phyloP scores from a whole-genome alignment of 2,888 invertebrate genomes.

The Gibbula magus region DNA sequence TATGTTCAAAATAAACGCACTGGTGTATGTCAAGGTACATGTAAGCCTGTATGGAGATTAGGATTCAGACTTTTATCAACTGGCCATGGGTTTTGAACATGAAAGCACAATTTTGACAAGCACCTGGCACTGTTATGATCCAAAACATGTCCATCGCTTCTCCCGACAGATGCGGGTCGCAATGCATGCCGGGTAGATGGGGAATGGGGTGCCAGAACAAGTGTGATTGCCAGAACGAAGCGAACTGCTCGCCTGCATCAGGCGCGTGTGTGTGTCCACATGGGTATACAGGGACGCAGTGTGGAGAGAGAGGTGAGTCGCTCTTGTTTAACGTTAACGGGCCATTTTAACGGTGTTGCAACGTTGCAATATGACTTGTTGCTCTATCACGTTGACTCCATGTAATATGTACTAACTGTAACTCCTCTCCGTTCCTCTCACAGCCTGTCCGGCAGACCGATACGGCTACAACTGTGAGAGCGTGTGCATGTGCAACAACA shows the following conservation, averaged over 20 bases:
- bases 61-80: no score
- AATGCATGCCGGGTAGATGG: constrained; percentile 39
- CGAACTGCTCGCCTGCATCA: constrained; percentile 47
- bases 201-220: constrained; percentile 47
- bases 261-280: constrained; percentile 53
- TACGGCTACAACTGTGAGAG: not conserved
- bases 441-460: not conserved
- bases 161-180: constrained; percentile 35
- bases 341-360: not conserved
- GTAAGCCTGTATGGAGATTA: no score
- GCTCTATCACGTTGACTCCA: not conserved
- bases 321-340: not conserved
- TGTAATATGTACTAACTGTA: not conserved
- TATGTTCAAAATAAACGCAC: no score
- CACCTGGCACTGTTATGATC: no score
- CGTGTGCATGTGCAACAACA: not conserved
- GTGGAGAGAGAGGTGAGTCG: constrained; percentile 42
- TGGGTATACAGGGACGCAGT: constrained; percentile 48
- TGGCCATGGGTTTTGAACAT: no score
- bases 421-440: not conserved
- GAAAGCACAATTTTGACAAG: no score
- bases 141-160: no score
- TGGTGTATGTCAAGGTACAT: no score
- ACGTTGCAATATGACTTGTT: not conserved
- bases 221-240: constrained; percentile 62